These are phyloP conservation scores for Etia nguti DNA, from an alignment of 2,113 vertebrate genomes.

Conservation along the genomic window DNA sequence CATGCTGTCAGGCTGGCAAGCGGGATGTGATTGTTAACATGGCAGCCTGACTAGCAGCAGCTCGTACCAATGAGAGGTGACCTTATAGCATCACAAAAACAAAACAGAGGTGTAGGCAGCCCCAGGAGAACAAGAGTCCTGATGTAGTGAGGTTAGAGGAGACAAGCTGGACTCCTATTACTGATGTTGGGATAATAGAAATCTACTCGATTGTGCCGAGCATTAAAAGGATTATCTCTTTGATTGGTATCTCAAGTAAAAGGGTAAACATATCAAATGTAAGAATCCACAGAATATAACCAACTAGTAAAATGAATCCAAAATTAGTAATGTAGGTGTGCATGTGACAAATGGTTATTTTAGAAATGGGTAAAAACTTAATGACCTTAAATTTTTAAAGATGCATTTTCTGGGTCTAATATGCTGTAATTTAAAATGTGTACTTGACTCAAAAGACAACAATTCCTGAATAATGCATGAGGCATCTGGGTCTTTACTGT, in stretches of 20 bases:
- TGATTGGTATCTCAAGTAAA: background rate
- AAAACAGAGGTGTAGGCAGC: background rate
- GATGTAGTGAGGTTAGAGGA: background rate
- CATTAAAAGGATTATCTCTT: background rate
- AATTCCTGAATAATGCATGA: background rate
- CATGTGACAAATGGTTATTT: background rate
- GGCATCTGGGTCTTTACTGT: background rate
- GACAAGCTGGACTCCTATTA: background rate
- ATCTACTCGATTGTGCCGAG: background rate
- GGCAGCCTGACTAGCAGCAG: conserved; percentile 9
- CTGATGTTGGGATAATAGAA: background rate
- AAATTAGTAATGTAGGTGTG: background rate
- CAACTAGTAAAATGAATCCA: background rate
- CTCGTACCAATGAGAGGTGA: conserved; percentile 14
- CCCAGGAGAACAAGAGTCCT: background rate
- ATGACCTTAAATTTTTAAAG: background rate
- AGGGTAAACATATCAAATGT: background rate
- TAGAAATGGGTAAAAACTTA: background rate
- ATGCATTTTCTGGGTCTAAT: background rate
- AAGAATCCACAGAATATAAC: background rate
- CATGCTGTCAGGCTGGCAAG: conserved; percentile 22
- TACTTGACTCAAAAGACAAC: background rate
- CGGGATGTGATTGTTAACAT: conserved; percentile 22
- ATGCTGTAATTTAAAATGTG: background rate
- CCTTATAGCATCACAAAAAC: conserved; percentile 2